Evolutionary conservation across 2,113 vertebrate species (phyloP).

Genomic region (Otis tarda): DNA sequence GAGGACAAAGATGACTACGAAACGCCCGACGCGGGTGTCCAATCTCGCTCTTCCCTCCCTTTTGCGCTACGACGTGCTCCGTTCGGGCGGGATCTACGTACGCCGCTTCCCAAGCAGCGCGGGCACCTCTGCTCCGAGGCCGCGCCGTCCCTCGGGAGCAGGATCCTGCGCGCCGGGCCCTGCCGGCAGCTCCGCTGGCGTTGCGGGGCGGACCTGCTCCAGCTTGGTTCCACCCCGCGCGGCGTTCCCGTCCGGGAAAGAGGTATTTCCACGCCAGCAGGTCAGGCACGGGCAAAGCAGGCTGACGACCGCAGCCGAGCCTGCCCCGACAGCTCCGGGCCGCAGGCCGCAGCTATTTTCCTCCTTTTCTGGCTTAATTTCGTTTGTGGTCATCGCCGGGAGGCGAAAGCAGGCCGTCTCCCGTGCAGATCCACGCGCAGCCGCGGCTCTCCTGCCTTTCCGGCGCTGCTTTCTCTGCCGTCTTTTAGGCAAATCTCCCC

Average conservation of each 20-base stretch:
- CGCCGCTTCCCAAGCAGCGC: neutral
- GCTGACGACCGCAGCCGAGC: neutral
- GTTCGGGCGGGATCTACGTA: neutral
- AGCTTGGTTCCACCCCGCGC: neutral
- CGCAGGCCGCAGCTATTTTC: accelerated
- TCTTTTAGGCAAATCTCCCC: neutral
- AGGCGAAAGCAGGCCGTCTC: accelerated
- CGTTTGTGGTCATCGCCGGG: accelerated
- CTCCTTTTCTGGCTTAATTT: neutral
- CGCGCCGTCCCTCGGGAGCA: neutral
- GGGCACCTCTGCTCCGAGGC: neutral
- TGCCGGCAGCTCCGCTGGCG: neutral
- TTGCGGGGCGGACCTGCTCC: too few relatives aligned
- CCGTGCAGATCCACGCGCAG: accelerated
- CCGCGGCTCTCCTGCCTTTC: neutral
- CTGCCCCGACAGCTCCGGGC: neutral
- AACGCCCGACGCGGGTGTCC: neutral
- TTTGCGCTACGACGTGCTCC: neutral
- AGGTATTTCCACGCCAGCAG: neutral
- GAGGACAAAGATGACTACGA: neutral
- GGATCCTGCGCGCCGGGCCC: neutral
- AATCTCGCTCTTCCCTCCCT: neutral
- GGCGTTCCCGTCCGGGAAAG: neutral
- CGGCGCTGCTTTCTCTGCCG: neutral
- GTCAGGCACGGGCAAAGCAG: neutral